Base-by-base conservation (phyloP, 2,888 invertebrate species). In the Thymelicus acteon region DNA sequence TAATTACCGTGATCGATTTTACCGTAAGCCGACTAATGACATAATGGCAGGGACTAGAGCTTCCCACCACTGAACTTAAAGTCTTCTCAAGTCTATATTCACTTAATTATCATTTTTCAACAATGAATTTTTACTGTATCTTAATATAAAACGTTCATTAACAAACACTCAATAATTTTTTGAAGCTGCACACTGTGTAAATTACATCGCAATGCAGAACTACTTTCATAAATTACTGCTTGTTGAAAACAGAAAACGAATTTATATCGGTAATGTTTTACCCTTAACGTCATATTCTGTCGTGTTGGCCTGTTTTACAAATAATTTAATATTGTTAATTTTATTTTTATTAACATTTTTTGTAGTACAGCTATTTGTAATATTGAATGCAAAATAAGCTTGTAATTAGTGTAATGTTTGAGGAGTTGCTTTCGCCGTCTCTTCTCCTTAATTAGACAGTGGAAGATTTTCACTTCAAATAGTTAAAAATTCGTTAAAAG, bases 171-270 rank as follows among this genome's bases (percentile, higher is more conserved):
- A 39, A 63, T 49, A 49, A 15, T 39, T 63, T 63, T 54, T 63
- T 48, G 15, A 58, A 64, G 58, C 49, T 60, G 60, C 40, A 58
- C 63, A 40, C 40, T 60, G 60, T 64, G 60, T 70, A 64, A 64
- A 70, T 70, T 70, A 60, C 58, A 70, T 70, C 64, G 70, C 70
- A 70, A 64, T 70, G 70, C 64, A 57, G 70, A 62, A 60, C 70
- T 49, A 60, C 63, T 70, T 63, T 52, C 70, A 70, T 70, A 64
- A 70, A 70, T 70, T 64, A 64, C 24, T 37, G 48, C 49, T 64
- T 47, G 64, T 69, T 69, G 69, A 57, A 47, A 69, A 69, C 69
- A 57, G 69, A 63, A 69, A 12, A 69, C 69, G 69, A 69, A 69
- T 69, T 69, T 69, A 69, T 63, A 69, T 69, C 39, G 58, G 69